Evolutionary conservation across 2,113 vertebrate genomes (phyloP).

Genomic region (Anoplopoma fimbria): DNA sequence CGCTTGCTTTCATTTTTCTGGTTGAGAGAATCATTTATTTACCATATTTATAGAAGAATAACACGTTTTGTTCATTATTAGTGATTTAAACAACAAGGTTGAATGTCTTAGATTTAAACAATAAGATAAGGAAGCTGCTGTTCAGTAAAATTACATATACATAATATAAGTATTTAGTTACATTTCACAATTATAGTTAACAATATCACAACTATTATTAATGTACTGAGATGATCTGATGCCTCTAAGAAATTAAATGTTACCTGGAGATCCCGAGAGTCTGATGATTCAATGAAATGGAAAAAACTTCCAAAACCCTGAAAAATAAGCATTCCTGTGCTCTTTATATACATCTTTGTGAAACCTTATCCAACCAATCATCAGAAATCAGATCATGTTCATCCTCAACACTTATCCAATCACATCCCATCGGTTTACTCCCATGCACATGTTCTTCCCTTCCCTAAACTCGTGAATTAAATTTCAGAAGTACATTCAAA

Average conservation of each 20-base stretch:
- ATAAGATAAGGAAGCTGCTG: not conserved
- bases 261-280: not conserved
- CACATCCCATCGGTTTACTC: not conserved
- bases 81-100: not conserved
- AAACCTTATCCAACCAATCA: not conserved
- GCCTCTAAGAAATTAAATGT: not conserved
- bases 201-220: too few species aligned
- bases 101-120: not conserved
- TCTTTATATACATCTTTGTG: not conserved
- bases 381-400: not conserved
- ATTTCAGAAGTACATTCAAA: not conserved
- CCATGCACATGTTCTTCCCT: not conserved
- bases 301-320: not conserved
- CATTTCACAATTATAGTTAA: not conserved
- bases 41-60: too few species aligned
- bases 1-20: conserved; percentile 1
- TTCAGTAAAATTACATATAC: not conserved
- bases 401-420: not conserved
- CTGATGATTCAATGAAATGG: not conserved
- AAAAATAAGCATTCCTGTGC: not conserved
- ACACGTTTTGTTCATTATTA: too few species aligned
- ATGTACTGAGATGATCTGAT: not conserved
- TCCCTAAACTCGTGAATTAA: not conserved
- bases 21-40: not conserved
- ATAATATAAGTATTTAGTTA: not conserved